Evolutionary conservation across 2,113 vertebrate genomes (phyloP).

Genomic region (Alaudala cheleensis): DNA sequence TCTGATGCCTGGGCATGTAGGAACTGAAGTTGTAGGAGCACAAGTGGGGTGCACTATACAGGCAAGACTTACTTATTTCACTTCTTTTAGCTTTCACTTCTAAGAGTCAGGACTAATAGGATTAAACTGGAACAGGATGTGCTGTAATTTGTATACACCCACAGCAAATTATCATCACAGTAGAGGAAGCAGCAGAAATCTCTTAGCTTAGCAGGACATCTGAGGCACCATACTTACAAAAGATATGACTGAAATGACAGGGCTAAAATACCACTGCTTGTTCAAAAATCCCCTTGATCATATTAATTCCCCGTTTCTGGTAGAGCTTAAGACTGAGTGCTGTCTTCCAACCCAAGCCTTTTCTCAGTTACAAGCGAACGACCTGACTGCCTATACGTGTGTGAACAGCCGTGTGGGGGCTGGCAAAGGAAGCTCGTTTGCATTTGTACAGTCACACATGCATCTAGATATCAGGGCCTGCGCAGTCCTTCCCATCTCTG

Average conservation of each 20-base stretch:
- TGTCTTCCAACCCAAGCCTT: background rate
- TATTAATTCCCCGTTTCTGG: background rate
- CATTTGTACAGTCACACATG: background rate
- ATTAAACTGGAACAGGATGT: background rate
- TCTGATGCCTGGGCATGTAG: background rate
- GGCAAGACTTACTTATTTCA: background rate
- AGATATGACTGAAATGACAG: background rate
- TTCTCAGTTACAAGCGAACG: background rate
- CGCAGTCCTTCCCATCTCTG: background rate
- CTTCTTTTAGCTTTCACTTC: background rate
- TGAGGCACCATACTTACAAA: background rate
- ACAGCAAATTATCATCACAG: background rate
- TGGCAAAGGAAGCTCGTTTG: constrained; percentile 26
- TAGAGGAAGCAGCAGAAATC: background rate
- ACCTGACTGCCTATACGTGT: background rate
- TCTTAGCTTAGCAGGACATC: background rate
- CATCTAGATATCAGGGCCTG: background rate
- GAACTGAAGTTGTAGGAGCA: background rate
- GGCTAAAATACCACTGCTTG: background rate
- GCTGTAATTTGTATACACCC: background rate
- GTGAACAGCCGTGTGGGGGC: constrained; percentile 18
- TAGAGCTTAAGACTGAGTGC: background rate
- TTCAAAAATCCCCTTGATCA: background rate
- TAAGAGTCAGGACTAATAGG: background rate
- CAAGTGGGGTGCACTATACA: background rate